Conservation (phyloP, 2,888 invertebrate species). For the Drosophila imparisetae region DNA sequence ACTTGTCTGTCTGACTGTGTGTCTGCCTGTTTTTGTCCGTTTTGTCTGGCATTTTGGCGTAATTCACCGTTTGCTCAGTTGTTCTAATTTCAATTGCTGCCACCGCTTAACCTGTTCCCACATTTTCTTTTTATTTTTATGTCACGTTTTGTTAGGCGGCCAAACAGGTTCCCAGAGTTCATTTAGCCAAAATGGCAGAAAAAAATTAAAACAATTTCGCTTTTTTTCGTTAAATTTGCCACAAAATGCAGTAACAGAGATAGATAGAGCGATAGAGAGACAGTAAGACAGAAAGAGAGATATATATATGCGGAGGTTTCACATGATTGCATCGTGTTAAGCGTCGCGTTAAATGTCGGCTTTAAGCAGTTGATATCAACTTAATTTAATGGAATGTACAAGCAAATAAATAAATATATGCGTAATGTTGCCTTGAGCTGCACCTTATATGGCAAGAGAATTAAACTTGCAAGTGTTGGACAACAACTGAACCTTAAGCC, state of each 20-base stretch:
- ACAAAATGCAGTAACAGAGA: constrained; percentile 48
- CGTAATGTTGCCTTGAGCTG: constrained; percentile 38
- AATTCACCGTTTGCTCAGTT: constrained; percentile 68
- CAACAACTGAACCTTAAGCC: constrained; percentile 29
- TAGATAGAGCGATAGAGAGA: not conserved
- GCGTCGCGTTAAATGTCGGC: constrained; percentile 30
- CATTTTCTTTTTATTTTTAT: constrained; percentile 71
- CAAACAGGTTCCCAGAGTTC: constrained; percentile 63
- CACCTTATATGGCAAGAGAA: constrained; percentile 46
- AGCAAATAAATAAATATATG: constrained; percentile 8
- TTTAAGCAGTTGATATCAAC: constrained; percentile 20
- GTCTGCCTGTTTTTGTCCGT: constrained; percentile 15
- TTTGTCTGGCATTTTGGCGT: constrained; percentile 37
- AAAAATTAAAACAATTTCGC: constrained; percentile 61
- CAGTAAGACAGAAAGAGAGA: not conserved
- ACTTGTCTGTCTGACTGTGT: constrained; percentile 12
- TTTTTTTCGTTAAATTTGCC: constrained; percentile 53
- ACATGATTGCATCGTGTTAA: constrained; percentile 49
- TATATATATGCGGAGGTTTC: constrained; percentile 23
- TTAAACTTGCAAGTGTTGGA: constrained; percentile 37
- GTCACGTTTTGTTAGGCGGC: constrained; percentile 65
- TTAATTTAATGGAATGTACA: constrained; percentile 22
- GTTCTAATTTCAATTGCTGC: constrained; percentile 73
- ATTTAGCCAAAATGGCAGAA: constrained; percentile 44
- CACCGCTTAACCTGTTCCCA: constrained; percentile 72